These are phyloP conservation scores for Nowickia ferox DNA, from an alignment of 2,888 invertebrate species.

Conservation along the genomic window DNA sequence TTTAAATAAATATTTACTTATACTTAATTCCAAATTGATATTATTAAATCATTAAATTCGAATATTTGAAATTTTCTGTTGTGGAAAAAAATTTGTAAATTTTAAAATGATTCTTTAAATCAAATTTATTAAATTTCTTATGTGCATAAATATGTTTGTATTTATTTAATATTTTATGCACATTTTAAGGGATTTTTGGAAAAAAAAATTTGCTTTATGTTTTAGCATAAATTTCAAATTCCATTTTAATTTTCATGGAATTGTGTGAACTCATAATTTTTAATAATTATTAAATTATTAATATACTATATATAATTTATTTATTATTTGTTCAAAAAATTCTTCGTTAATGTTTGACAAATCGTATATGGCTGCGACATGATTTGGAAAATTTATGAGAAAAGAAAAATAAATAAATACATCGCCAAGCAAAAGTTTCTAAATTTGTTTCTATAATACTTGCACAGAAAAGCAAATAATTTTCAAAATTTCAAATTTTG, in stretches of 20 bases:
- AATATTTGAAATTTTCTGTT: too few species aligned
- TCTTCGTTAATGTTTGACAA: slow-evolving; percentile 38
- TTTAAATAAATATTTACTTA: neutral
- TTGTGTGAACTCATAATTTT: neutral
- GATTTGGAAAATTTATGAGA: neutral
- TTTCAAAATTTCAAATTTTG: too few species aligned
- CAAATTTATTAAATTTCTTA: neutral
- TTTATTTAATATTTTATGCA: neutral
- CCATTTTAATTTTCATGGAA: slow-evolving; percentile 25
- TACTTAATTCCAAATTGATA: too few species aligned
- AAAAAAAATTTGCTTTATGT: slow-evolving; percentile 37
- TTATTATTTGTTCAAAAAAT: slow-evolving; percentile 35
- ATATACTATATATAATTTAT: slow-evolving; percentile 36
- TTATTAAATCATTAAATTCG: too few species aligned
- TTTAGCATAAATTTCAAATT: slow-evolving; percentile 43
- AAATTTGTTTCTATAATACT: too few species aligned
- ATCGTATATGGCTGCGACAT: slow-evolving; percentile 5
- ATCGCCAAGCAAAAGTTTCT: too few species aligned
- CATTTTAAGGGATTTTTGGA: slow-evolving; percentile 3
- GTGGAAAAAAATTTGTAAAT: neutral
- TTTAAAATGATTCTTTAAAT: neutral
- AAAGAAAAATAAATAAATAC: too few species aligned
- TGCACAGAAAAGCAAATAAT: too few species aligned
- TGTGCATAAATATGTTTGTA: neutral
- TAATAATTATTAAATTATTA: slow-evolving; percentile 29